phyloP scores from a whole-genome alignment of 2,113 vertebrate species.

The Myrmecophaga tridactyla region DNA sequence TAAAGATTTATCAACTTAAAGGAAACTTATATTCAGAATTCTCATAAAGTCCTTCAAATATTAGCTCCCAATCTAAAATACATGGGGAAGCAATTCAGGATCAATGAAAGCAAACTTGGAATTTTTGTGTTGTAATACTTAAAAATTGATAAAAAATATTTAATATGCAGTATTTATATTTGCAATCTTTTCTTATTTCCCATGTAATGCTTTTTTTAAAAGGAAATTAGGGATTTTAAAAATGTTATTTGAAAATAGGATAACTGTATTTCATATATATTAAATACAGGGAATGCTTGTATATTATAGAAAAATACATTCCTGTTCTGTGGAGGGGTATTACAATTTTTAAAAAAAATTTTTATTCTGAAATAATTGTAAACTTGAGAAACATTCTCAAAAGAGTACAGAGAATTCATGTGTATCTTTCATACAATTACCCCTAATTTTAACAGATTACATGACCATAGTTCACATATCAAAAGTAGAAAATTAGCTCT shows the following conservation, averaged over 20 bases:
- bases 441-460: neutral
- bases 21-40: neutral
- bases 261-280: neutral
- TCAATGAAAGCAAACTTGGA: neutral
- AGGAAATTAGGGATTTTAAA: neutral
- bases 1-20: neutral
- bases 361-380: neutral
- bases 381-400: neutral
- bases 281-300: neutral
- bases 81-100: neutral
- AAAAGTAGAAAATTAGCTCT: neutral
- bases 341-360: neutral
- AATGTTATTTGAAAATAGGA: neutral
- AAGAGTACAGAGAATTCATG: neutral
- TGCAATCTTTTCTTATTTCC: neutral
- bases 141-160: neutral
- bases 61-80: neutral
- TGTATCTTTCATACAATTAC: neutral
- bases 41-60: neutral
- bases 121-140: neutral
- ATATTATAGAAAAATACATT: neutral
- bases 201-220: neutral
- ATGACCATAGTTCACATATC: neutral
- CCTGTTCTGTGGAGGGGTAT: too few relatives aligned
- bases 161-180: neutral